Conservation (phyloP, 2,888 invertebrate genomes). For the Drosophila eohydei region DNA sequence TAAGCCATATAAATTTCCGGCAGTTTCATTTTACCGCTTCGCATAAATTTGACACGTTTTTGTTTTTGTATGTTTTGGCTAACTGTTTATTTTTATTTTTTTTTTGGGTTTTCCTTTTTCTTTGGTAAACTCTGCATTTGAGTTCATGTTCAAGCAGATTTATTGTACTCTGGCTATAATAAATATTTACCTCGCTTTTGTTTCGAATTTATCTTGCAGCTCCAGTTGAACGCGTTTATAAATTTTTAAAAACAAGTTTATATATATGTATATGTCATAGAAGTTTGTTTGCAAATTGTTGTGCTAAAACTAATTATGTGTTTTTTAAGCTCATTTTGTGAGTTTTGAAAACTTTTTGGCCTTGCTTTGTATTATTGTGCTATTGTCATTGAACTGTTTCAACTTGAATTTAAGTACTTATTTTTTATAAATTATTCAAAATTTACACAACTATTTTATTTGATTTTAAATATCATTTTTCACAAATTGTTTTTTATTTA, state of each 20-base stretch:
- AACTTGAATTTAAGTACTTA: neutral
- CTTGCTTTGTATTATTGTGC: constrained; percentile 17
- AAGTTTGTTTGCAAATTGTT: neutral
- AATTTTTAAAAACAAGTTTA: neutral
- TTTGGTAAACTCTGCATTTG: constrained; percentile 23
- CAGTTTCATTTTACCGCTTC: constrained; percentile 70
- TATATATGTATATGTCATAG: neutral
- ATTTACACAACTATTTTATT: constrained; percentile 11
- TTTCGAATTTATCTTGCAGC: constrained; percentile 6
- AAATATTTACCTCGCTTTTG: constrained; percentile 63
- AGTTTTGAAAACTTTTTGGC: neutral
- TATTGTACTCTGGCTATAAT: constrained; percentile 54
- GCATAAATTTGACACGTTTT: constrained; percentile 58
- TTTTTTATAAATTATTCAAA: neutral
- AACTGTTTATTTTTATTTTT: constrained; percentile 15
- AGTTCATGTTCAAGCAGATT: constrained; percentile 62
- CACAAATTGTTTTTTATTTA: neutral
- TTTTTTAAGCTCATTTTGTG: constrained; percentile 14
- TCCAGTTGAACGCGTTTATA: neutral
- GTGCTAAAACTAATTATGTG: neutral
- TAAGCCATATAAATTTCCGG: constrained; percentile 77
- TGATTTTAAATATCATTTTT: neutral
- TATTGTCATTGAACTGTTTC: constrained; percentile 12
- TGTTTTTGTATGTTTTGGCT: constrained; percentile 18
- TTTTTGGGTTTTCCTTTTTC: constrained; percentile 11